Base-by-base conservation (phyloP, 1,140 invertebrate genomes). In the Bombus affinis region DNA sequence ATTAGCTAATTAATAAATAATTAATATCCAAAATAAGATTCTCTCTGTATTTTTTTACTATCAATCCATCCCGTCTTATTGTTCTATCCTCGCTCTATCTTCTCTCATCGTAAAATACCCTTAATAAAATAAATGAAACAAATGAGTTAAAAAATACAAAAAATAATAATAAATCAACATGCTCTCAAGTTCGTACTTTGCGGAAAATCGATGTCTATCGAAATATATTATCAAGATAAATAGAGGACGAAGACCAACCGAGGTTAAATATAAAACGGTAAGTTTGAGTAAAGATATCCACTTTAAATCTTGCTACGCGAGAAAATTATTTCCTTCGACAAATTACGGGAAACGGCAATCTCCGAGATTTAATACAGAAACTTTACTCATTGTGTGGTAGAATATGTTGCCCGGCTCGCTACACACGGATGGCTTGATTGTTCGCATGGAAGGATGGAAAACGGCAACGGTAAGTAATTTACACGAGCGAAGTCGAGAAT, bases 1-100 rank as follows among this genome's bases (percentile, higher is more conserved):
- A 93, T 93, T 94, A 94, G 92, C 91, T 93, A 94, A 94, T 93
- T 92, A 93, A 93, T 93, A 93, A 93, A 93, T 88, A 91, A 93
- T 92, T 75, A 91, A 92, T 93, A 93, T 92, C 92, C 91, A 86
- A 71, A 86, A 44, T 70, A 81, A 37, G 22, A 74, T 2, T 53
- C n/a, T n/a, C n/a, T n/a, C 22, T 28, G 28, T 83, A 32, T 32
- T 81, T 57, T 32, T 35, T n/a, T 68, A 85, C 65, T 22, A 39
- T 18, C 15, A 2, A 76, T 37, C 32, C 15, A 73, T 18, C 62
- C 37, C 39, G 22, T 62, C 62, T 44, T 37, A 2, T 4, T n/a
- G 0, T n/a, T 32, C 35, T 66, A 28, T n/a, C 25, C 15, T 35
- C 6, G 8, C 0, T 8, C 6, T 8, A 22, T 62, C 57, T 3